Evolutionary conservation across 2,113 vertebrate species (phyloP).

Genomic region (Gambusia affinis): DNA sequence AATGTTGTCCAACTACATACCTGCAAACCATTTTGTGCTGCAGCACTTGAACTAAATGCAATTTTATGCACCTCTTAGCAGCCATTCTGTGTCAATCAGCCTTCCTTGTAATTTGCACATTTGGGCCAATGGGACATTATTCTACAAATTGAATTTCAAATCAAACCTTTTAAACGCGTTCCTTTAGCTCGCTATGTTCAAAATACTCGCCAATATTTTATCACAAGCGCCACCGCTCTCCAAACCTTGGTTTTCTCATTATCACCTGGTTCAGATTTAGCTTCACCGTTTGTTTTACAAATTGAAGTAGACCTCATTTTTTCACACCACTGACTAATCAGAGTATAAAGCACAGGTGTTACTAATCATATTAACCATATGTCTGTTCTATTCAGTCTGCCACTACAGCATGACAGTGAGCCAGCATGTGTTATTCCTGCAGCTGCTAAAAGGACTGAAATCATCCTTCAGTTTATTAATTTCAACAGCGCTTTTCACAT

Average conservation of each 20-base stretch:
- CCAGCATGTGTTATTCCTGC: background rate
- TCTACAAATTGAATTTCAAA: constrained; percentile 49
- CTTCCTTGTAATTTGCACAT: constrained; percentile 54
- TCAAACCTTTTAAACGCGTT: constrained; percentile 38
- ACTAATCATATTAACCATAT: constrained; percentile 16
- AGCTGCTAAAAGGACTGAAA: constrained; percentile 12
- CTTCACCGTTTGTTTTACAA: background rate
- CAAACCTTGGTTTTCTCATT: background rate
- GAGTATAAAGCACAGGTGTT: constrained; percentile 21
- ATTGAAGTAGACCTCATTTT: background rate
- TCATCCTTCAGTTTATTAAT: constrained; percentile 1
- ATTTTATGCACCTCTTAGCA: constrained; percentile 26
- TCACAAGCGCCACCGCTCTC: constrained; percentile 1
- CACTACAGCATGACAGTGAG: constrained; percentile 3
- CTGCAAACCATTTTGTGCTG: constrained; percentile 20
- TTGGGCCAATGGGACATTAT: constrained; percentile 46
- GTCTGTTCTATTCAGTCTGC: constrained; percentile 11
- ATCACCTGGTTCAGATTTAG: background rate
- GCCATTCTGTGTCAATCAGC: constrained; percentile 47
- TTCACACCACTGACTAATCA: background rate
- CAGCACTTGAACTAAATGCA: constrained; percentile 33
- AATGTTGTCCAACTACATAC: background rate
- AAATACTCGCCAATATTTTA: constrained; percentile 20
- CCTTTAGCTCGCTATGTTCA: constrained; percentile 26
- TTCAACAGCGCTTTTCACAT: background rate